Percentiles rank a stretch among this genome's conserved stretches.
phyloP scores from a whole-genome alignment of 2,797 vertebrate species.

The Aeoliscus strigatus region DNA sequence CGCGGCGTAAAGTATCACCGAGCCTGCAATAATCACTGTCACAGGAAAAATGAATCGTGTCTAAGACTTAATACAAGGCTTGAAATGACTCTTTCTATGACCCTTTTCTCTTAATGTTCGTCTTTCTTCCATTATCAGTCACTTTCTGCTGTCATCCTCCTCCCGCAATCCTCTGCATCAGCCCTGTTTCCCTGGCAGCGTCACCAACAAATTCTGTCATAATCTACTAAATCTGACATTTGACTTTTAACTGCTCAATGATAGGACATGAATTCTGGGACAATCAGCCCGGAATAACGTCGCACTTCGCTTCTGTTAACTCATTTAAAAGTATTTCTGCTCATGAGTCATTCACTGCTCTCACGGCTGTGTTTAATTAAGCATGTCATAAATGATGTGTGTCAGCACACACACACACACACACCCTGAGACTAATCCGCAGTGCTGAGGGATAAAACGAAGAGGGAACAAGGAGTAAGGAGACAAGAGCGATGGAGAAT shows the following conservation, averaged over 20 bases:
- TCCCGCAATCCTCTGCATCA: neutral
- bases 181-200: neutral
- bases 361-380: constrained; percentile 37
- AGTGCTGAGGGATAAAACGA: constrained; percentile 49
- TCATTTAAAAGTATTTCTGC: constrained; percentile 5
- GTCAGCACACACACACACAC: too few relatives aligned
- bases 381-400: constrained; percentile 39
- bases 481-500: constrained; percentile 10
- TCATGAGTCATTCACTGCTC: constrained; percentile 12
- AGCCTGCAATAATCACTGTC: neutral
- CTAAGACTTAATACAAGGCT: neutral
- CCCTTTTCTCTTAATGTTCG: neutral
- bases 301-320: constrained; percentile 63
- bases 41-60: neutral
- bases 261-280: too few relatives aligned
- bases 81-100: neutral
- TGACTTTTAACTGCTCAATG: too few relatives aligned
- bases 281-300: constrained; percentile 24
- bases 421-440: constrained; percentile 47
- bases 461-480: constrained; percentile 32
- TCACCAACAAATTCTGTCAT: neutral
- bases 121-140: neutral
- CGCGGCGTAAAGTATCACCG: neutral
- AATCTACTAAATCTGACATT: too few relatives aligned
- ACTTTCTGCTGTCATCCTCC: neutral